phyloP scores from a whole-genome alignment of 2,888 invertebrate species.

The Tenthredo mesomela region DNA sequence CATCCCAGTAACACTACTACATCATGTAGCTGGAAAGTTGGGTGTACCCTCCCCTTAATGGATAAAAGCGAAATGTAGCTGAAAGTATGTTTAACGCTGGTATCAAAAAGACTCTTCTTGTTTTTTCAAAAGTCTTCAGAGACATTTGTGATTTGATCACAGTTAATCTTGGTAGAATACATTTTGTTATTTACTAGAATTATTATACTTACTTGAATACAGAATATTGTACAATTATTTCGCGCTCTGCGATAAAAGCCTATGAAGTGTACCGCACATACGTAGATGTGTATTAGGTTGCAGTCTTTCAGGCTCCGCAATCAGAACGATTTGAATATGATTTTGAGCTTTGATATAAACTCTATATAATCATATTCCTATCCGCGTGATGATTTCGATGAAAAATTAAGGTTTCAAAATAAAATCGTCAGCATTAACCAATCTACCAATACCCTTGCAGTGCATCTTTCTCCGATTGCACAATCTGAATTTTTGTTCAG shows the following conservation, averaged over 20 bases:
- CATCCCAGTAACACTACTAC: too few relatives aligned
- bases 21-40: too few relatives aligned
- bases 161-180: neutral
- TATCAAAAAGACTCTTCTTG: neutral
- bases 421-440: neutral
- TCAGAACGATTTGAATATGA: neutral
- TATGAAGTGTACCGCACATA: neutral
- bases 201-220: too few relatives aligned
- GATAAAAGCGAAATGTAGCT: neutral
- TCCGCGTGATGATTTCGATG: neutral
- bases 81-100: too few relatives aligned
- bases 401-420: neutral
- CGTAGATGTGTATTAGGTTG: neutral
- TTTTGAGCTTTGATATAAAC: neutral
- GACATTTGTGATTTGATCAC: neutral
- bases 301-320: neutral
- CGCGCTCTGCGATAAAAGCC: neutral
- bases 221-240: neutral
- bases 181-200: neutral
- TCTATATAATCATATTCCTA: neutral
- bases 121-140: neutral
- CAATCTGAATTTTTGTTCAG: neutral
- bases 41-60: too few relatives aligned
- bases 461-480: neutral
- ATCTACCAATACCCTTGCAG: neutral